Conservation (phyloP, 1,140 invertebrate genomes). For the Magallana gigas region DNA sequence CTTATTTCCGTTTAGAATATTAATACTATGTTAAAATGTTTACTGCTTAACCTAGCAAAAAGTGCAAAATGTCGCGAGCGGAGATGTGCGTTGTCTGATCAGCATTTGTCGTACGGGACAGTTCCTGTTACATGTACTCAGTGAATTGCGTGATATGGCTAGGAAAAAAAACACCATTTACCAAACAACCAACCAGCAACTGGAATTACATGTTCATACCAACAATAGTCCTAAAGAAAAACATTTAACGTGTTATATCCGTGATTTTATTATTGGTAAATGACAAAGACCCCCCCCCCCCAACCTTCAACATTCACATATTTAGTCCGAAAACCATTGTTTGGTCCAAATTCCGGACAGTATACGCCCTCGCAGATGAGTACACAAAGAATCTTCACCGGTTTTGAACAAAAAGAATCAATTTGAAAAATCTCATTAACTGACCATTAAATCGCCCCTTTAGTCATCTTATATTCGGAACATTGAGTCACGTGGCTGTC, state of each 20-base stretch:
- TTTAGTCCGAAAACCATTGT: background rate
- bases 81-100: background rate
- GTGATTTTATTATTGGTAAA: background rate
- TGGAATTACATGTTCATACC: too few species aligned
- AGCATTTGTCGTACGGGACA: background rate
- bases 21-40: background rate
- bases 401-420: background rate
- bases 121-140: background rate
- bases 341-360: background rate
- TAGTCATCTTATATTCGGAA: background rate
- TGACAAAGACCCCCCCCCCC: background rate
- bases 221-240: too few species aligned
- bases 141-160: background rate
- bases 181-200: too few species aligned
- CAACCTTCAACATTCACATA: background rate
- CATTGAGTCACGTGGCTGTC: background rate
- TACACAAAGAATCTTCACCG: background rate
- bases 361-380: background rate
- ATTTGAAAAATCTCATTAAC: background rate
- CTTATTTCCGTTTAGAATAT: conserved; percentile 1
- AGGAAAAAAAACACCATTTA: too few species aligned
- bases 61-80: background rate
- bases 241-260: background rate
- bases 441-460: conserved; percentile 11
- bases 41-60: background rate